Base-by-base conservation (phyloP, 2,797 vertebrate genomes). In the Craterocephalus amniculus region DNA sequence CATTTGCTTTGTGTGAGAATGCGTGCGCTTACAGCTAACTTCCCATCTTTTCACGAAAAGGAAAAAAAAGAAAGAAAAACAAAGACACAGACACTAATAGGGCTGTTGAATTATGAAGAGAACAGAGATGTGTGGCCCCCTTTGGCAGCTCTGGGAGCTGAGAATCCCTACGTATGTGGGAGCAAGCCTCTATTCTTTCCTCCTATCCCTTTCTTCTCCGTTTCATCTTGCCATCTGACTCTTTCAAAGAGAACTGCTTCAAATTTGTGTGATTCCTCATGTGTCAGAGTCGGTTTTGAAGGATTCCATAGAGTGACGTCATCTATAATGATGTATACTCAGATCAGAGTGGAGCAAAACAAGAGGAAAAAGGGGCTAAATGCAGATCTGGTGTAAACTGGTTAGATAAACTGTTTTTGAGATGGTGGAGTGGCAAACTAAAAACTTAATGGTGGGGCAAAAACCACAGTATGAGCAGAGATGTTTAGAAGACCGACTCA, bases 31-130 rank as follows among this genome's bases (percentile, higher is more conserved):
- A 59, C 58, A 70, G 36, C 69, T 26, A 62, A 62, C 35, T 54
- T 65, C 49, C 20, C 67, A 31, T 62, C 62, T 78, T 72, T 72
- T 72, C 74, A 75, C 31, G 64, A 43, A 66, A 64, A 20, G 35
- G 34, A 1, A 22, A 14, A 64, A 63, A 45, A 26, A 32, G 63
- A 54, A 36, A 51, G 32, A 14, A 78, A 85, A 79, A 79, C 70
- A 86, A 77, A 84, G 76, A 83, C 61, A 70, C 31, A 32, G 43
- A 70, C 79, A 78, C 79, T 88, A 85, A 90, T 87, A 81, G 85
- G 79, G 36, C 68, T 83, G 79, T 74, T 85, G 81, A 85, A 90
- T 85, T 86, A 79, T 85, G 76, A 87, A 71, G 69, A 76, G 70
- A 74, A 87, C 65, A 68, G 72, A 77, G 69, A 77, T 80, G 58